Evolutionary conservation across 53 echinoderm and acorn worm species (phyloP).

Genomic region (Stichopus horrens): DNA sequence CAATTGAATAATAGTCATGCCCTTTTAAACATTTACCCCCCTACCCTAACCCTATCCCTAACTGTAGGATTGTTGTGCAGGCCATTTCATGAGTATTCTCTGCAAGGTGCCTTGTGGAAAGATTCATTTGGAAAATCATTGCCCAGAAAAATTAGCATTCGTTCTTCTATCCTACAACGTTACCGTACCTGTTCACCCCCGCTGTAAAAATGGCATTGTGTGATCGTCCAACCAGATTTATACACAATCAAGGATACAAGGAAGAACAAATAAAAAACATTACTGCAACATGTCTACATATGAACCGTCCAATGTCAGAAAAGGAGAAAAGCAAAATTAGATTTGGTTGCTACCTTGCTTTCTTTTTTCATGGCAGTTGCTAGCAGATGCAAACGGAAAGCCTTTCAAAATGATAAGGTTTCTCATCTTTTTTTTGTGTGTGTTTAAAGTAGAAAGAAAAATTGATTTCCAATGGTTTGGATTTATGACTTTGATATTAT

Average conservation of each 20-base stretch:
- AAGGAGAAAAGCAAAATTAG: not conserved
- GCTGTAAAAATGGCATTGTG: not conserved
- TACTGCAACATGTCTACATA: not conserved
- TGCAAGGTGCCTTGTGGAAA: too few relatives aligned
- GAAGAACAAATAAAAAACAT: not conserved
- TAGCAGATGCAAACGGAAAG: not conserved
- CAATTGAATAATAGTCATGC: too few relatives aligned
- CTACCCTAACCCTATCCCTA: too few relatives aligned
- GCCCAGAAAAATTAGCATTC: too few relatives aligned
- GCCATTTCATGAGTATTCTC: too few relatives aligned
- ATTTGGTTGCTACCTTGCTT: not conserved
- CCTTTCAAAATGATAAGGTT: too few relatives aligned
- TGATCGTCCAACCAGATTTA: not conserved
- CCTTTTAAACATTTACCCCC: too few relatives aligned
- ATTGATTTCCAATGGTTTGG: not conserved
- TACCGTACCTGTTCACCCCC: too few relatives aligned
- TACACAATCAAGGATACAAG: not conserved
- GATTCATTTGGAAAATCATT: too few relatives aligned
- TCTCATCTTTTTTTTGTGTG: too few relatives aligned
- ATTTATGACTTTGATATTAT: slow-evolving; percentile 3
- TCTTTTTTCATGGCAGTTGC: not conserved
- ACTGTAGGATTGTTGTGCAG: too few relatives aligned
- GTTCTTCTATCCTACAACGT: too few relatives aligned
- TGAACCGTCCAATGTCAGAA: not conserved
- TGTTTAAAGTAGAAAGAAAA: not conserved